These are phyloP conservation scores for Sebastes nivosus DNA, from an alignment of 2,797 vertebrate species.

Conservation along the genomic window DNA sequence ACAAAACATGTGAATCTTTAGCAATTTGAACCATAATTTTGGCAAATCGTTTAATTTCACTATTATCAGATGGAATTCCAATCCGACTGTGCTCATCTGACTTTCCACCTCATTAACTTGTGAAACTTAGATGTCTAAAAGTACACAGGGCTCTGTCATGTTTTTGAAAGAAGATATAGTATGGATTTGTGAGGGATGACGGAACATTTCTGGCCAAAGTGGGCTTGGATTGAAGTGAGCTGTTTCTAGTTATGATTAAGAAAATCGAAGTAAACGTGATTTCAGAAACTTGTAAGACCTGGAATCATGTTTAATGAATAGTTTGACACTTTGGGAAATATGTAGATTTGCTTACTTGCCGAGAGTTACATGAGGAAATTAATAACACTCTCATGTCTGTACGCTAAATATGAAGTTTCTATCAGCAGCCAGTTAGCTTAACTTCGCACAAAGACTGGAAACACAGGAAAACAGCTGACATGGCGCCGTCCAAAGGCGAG, in stretches of 20 bases:
- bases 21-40: constrained; percentile 38
- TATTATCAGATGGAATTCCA: constrained; percentile 55
- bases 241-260: neutral
- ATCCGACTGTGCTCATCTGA: constrained; percentile 25
- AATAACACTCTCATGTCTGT: neutral
- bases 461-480: neutral
- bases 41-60: constrained; percentile 48
- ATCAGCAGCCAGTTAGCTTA: neutral
- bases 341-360: neutral
- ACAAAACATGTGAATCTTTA: constrained; percentile 62
- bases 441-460: neutral
- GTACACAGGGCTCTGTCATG: neutral
- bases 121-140: constrained; percentile 26
- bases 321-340: neutral
- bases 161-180: constrained; percentile 17
- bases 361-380: neutral
- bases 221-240: neutral
- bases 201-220: neutral
- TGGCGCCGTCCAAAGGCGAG: neutral
- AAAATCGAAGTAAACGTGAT: neutral
- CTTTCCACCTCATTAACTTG: constrained; percentile 42
- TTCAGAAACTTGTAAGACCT: neutral
- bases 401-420: neutral
- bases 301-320: neutral
- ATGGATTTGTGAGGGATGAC: constrained; percentile 8